Evolutionary conservation across 2,888 invertebrate species (phyloP).

Genomic region (Druceiella hillmani): DNA sequence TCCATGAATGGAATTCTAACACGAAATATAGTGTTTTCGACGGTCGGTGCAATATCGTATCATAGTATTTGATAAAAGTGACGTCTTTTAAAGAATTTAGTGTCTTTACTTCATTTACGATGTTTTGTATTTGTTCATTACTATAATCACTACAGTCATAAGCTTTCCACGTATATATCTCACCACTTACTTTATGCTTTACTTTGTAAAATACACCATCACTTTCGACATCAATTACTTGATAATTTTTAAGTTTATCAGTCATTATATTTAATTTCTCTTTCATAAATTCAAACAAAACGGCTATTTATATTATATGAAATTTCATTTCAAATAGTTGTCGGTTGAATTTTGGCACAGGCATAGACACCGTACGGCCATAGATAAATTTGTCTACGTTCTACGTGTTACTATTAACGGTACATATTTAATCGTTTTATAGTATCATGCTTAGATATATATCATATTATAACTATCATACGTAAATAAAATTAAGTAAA

Average conservation of each 20-base stretch:
- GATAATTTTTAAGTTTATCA: slow-evolving; percentile 45
- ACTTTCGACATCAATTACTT: slow-evolving; percentile 47
- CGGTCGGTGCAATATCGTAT: slow-evolving; percentile 44
- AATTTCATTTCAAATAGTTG: too few species aligned
- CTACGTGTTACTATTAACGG: too few species aligned
- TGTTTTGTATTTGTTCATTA: slow-evolving; percentile 41
- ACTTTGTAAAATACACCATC: slow-evolving; percentile 50
- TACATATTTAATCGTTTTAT: too few species aligned
- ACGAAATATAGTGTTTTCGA: slow-evolving; percentile 47
- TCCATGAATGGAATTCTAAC: slow-evolving; percentile 41
- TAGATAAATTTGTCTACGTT: too few species aligned
- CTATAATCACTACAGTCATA: slow-evolving; percentile 42
- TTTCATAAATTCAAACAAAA: too few species aligned
- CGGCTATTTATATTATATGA: too few species aligned
- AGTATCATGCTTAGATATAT: too few species aligned
- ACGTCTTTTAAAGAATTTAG: slow-evolving; percentile 20
- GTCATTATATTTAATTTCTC: too few species aligned
- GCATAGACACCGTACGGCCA: too few species aligned
- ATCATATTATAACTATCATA: too few species aligned
- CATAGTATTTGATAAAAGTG: slow-evolving; percentile 40
- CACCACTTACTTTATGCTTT: slow-evolving; percentile 48
- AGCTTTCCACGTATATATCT: slow-evolving; percentile 49
- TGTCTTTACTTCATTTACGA: slow-evolving; percentile 41
- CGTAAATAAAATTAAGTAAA: too few species aligned
- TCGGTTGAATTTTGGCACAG: too few species aligned